Conservation (phyloP, 2,797 vertebrate species). For the Selene dorsalis region DNA sequence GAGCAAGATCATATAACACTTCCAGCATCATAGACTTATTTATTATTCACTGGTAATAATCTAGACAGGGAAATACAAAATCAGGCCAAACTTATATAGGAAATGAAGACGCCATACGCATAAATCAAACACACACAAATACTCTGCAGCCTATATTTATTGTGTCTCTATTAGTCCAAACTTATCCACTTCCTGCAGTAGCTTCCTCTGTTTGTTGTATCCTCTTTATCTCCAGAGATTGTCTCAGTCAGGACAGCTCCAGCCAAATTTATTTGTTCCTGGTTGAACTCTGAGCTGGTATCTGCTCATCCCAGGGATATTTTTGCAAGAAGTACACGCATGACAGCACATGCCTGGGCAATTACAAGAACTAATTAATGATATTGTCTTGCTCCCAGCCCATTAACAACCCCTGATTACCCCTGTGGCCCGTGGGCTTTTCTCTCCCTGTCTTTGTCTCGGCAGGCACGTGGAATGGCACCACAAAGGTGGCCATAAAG, state of each 20-base stretch:
- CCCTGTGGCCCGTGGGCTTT: constrained; percentile 42
- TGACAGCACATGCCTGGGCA: constrained; percentile 67
- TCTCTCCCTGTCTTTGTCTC: constrained; percentile 29
- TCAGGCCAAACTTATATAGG: constrained; percentile 9
- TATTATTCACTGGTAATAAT: constrained; percentile 15
- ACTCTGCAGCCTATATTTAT: constrained; percentile 42
- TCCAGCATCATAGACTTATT: constrained; percentile 7
- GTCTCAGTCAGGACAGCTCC: constrained; percentile 37
- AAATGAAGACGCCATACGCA: constrained; percentile 17
- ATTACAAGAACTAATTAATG: constrained; percentile 76
- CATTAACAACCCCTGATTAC: constrained; percentile 70
- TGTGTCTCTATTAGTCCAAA: constrained; percentile 50
- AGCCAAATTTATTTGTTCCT: constrained; percentile 29
- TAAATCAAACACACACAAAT: constrained; percentile 31
- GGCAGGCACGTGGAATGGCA: constrained; percentile 96
- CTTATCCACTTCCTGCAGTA: constrained; percentile 68
- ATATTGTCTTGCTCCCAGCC: constrained; percentile 54
- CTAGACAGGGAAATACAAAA: neutral
- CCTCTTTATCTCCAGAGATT: constrained; percentile 56
- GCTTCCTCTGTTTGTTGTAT: constrained; percentile 71
- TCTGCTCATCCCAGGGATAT: constrained; percentile 48
- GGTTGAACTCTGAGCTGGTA: constrained; percentile 4
- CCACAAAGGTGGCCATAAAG: constrained; percentile 97
- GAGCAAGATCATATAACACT: constrained; percentile 48
- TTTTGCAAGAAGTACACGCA: constrained; percentile 44